phyloP scores from a whole-genome alignment of 2,797 vertebrate genomes.

The Clarias laeviceps region DNA sequence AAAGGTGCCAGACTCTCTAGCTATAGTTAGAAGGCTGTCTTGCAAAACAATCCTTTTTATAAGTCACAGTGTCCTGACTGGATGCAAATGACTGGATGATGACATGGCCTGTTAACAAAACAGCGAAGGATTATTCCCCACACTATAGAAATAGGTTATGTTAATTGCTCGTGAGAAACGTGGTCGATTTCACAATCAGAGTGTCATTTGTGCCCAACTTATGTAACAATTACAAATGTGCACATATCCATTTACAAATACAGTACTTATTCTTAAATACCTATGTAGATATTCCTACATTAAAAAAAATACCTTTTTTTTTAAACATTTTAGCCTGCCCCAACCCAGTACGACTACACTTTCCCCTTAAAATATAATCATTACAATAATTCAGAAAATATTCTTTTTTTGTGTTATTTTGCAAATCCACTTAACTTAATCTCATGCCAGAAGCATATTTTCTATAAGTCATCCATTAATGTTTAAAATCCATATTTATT shows the following conservation, averaged over 20 bases:
- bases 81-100: constrained; percentile 37
- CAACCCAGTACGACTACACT: neutral
- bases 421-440: neutral
- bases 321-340: neutral
- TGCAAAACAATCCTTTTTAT: neutral
- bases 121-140: neutral
- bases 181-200: neutral
- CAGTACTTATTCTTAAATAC: neutral
- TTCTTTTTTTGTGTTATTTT: neutral
- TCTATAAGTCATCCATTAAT: neutral
- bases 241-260: neutral
- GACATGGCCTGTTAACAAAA: constrained; percentile 12
- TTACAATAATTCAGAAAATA: neutral
- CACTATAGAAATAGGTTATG: neutral
- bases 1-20: neutral
- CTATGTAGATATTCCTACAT: neutral
- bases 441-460: neutral
- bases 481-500: neutral
- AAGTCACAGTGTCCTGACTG: constrained; percentile 23
- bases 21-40: constrained; percentile 19
- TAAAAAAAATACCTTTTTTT: neutral
- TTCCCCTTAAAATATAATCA: neutral
- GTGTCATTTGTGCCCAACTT: neutral
- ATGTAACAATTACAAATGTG: neutral
- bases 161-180: neutral